A percentile compares a stretch with the other conserved stretches of the same genome.
Conservation (phyloP, 2,888 invertebrate genomes). For the Hermaeophaga mercurialis region DNA sequence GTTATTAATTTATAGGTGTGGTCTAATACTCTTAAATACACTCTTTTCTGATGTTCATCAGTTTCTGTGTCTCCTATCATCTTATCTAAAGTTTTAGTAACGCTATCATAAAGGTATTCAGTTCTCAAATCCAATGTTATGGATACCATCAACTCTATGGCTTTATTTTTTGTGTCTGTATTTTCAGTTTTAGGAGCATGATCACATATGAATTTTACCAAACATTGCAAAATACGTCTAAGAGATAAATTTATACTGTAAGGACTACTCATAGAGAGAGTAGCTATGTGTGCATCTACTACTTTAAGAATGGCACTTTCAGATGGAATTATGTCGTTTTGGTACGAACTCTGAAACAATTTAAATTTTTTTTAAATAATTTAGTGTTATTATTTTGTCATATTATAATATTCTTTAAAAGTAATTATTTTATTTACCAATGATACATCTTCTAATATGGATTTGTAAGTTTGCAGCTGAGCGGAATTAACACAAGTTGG, state of each 20-base stretch:
- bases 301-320: slow-evolving; percentile 83
- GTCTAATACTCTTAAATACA: slow-evolving; percentile 66
- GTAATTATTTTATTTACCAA: slow-evolving; percentile 58
- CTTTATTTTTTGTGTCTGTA: slow-evolving; percentile 66
- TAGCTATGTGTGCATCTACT: slow-evolving; percentile 69
- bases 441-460: slow-evolving; percentile 63
- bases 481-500: slow-evolving; percentile 63
- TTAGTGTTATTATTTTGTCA: neutral
- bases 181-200: slow-evolving; percentile 68
- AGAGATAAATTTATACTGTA: slow-evolving; percentile 68
- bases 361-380: neutral
- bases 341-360: slow-evolving; percentile 67
- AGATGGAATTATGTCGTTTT: slow-evolving; percentile 79
- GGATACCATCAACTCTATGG: slow-evolving; percentile 73
- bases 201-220: slow-evolving; percentile 69
- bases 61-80: slow-evolving; percentile 67
- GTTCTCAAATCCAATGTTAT: slow-evolving; percentile 77
- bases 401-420: too few species aligned
- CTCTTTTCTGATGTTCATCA: slow-evolving; percentile 68
- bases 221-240: slow-evolving; percentile 67
- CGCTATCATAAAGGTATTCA: slow-evolving; percentile 72
- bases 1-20: slow-evolving; percentile 72
- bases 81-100: slow-evolving; percentile 66
- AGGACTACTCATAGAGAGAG: slow-evolving; percentile 64
- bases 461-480: slow-evolving; percentile 68